Conservation (phyloP, 92 coral and sea anemone species). For the Chrysogorgia sp. region DNA sequence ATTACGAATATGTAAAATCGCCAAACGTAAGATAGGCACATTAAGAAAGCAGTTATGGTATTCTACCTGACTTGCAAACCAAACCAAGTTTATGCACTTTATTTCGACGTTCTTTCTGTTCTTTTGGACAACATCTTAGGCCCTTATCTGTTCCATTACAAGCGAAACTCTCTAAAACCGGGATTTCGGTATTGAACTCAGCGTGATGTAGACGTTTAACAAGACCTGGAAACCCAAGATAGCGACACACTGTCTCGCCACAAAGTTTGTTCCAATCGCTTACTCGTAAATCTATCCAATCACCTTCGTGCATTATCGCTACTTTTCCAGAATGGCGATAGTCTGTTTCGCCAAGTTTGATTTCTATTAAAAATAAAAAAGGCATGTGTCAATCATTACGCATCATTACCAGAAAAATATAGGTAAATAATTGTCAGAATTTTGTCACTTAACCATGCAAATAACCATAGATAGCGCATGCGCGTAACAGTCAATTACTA, state of each 20-base stretch:
- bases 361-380: neutral
- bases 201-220: neutral
- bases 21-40: neutral
- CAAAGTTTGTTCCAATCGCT: neutral
- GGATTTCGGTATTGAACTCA: neutral
- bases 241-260: neutral
- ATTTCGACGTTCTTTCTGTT: neutral
- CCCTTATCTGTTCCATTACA: neutral
- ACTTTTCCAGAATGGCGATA: constrained; percentile 4
- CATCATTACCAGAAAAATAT: too few relatives aligned
- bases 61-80: constrained; percentile 16
- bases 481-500: too few relatives aligned
- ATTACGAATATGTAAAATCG: neutral
- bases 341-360: neutral
- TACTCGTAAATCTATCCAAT: neutral
- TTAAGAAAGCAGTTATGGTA: neutral
- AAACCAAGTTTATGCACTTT: neutral
- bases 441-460: too few relatives aligned
- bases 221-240: constrained; percentile 22
- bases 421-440: too few relatives aligned
- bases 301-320: neutral
- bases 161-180: neutral
- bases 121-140: constrained; percentile 1
- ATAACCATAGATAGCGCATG: too few relatives aligned
- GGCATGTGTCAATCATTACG: too few relatives aligned